These are phyloP conservation scores for Drosophila arizonae DNA, from an alignment of 1,140 invertebrate genomes.

Conservation along the genomic window DNA sequence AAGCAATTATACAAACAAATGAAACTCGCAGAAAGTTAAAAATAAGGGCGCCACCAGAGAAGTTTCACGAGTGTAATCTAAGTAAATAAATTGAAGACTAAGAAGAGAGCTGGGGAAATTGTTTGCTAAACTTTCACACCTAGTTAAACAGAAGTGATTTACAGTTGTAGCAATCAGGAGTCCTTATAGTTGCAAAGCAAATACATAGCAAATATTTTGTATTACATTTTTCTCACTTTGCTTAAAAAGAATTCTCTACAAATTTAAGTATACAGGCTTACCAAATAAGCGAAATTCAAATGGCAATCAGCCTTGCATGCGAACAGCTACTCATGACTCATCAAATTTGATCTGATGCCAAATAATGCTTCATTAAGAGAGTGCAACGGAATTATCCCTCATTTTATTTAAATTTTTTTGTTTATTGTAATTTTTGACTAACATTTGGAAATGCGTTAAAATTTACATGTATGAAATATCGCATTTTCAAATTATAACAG, in stretches of 20 bases:
- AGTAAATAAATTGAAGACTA: neutral
- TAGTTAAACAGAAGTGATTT: neutral
- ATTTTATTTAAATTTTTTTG: neutral
- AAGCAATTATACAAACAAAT: slow-evolving; percentile 62
- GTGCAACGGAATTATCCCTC: neutral
- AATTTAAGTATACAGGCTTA: slow-evolving; percentile 6
- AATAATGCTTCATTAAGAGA: slow-evolving; percentile 12
- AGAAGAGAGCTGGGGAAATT: neutral
- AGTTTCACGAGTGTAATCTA: neutral
- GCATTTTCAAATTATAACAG: slow-evolving; percentile 20
- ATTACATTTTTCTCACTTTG: neutral
- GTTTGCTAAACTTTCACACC: neutral
- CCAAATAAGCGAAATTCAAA: slow-evolving; percentile 3
- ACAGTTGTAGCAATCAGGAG: neutral
- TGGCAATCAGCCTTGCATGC: slow-evolving; percentile 25
- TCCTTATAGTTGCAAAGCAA: neutral
- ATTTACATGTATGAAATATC: slow-evolving; percentile 7
- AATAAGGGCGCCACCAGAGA: slow-evolving; percentile 42
- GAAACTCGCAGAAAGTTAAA: slow-evolving; percentile 47
- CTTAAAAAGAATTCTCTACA: neutral
- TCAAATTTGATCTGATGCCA: slow-evolving; percentile 22
- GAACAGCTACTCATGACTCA: slow-evolving; percentile 24
- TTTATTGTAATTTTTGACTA: neutral
- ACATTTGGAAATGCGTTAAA: slow-evolving; percentile 8
- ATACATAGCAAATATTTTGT: neutral